Conservation (phyloP, 2,113 vertebrate genomes). For the Leuciscus idus region DNA sequence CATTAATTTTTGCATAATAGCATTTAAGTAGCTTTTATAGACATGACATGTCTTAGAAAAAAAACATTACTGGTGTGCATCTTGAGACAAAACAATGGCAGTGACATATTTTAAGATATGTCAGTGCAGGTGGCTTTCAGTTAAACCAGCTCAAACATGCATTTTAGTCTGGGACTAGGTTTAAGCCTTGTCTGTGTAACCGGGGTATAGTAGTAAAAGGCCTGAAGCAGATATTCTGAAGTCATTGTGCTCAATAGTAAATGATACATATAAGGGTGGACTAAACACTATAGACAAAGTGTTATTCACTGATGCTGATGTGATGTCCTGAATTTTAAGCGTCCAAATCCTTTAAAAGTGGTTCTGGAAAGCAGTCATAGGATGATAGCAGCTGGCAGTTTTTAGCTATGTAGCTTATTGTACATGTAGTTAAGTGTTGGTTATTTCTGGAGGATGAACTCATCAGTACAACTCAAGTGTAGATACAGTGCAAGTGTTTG, state of each 20-base stretch:
- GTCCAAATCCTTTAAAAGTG: background rate
- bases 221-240: background rate
- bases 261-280: background rate
- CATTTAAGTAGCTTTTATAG: no score
- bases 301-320: background rate
- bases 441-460: conserved; percentile 18
- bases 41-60: no score
- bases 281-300: background rate
- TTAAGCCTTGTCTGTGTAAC: no score
- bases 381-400: background rate
- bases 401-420: background rate
- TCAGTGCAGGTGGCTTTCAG: no score
- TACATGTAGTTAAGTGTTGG: background rate
- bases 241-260: background rate
- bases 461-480: conserved; percentile 8
- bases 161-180: no score
- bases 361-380: background rate
- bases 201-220: background rate
- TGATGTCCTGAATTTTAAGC: background rate
- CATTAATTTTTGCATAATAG: background rate
- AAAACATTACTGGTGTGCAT: no score
- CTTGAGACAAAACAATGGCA: no score
- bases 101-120: no score
- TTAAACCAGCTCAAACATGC: no score
- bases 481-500: background rate